Evolutionary conservation across 2,797 vertebrate species (phyloP).

Genomic region (Gymnothorax javanicus): DNA sequence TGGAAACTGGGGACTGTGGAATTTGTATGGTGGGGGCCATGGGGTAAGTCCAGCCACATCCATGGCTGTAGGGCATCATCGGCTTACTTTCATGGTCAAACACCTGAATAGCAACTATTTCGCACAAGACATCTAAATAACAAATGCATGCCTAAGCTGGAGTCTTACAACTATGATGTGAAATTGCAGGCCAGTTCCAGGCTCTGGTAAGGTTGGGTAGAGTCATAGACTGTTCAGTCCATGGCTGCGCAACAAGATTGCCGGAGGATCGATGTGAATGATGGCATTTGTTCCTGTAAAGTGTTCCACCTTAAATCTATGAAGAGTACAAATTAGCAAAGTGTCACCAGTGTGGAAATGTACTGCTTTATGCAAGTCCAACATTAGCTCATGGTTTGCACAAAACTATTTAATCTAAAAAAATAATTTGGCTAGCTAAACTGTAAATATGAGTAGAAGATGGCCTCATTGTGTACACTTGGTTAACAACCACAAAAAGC

Average conservation of each 20-base stretch:
- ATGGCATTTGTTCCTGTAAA: neutral
- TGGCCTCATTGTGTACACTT: neutral
- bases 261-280: no score
- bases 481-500: neutral
- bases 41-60: conserved; percentile 29
- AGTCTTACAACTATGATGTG: neutral
- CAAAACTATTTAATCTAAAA: neutral
- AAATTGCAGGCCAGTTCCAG: neutral
- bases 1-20: conserved; percentile 40
- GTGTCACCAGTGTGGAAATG: no score
- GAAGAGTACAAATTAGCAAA: neutral
- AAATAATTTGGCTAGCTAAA: neutral
- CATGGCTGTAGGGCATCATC: conserved; percentile 40
- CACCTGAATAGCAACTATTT: conserved; percentile 2
- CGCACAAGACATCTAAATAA: conserved; percentile 9
- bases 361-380: no score
- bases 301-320: neutral
- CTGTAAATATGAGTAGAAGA: neutral
- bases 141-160: neutral
- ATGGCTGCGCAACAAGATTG: neutral
- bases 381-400: no score
- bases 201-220: conserved; percentile 25
- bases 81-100: conserved; percentile 41
- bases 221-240: conserved; percentile 52
- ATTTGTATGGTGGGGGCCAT: conserved; percentile 34